A percentile compares a stretch with the other conserved stretches of the same genome.
phyloP scores from a whole-genome alignment of 64 coral and sea anemone species.

The Pocillopora verrucosa region DNA sequence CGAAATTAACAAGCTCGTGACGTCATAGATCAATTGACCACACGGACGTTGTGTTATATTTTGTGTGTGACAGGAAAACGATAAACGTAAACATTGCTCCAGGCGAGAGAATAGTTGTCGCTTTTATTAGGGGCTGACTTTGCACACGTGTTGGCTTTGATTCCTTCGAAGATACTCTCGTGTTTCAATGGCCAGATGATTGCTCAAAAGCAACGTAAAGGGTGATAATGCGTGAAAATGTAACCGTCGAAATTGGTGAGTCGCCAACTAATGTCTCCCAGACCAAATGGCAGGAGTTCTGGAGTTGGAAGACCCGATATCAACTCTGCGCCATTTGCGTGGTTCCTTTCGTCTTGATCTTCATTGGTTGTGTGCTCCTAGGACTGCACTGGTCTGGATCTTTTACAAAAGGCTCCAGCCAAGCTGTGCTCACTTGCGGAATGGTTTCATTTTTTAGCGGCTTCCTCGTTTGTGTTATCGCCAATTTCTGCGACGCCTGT shows the following conservation, averaged over 20 bases:
- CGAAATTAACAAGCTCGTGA: conserved; percentile 16
- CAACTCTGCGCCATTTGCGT: conserved; percentile 21
- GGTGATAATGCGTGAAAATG: not conserved
- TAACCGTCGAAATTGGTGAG: not conserved
- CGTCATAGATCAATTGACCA: not conserved
- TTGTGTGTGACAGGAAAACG: not conserved
- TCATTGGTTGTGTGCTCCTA: conserved; percentile 19
- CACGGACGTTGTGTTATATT: conserved; percentile 15
- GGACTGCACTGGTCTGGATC: conserved; percentile 17
- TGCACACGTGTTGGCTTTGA: not conserved
- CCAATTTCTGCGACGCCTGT: conserved; percentile 38
- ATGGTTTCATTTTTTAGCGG: conserved; percentile 32
- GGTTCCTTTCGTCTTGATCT: conserved; percentile 19
- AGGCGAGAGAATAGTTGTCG: not conserved
- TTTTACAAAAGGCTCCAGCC: not conserved
- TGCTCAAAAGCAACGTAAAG: not conserved
- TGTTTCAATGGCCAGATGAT: not conserved
- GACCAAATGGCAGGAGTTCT: conserved; percentile 8
- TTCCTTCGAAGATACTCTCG: not conserved
- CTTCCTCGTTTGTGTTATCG: conserved; percentile 34
- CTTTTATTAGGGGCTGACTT: not conserved
- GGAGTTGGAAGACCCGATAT: conserved; percentile 8
- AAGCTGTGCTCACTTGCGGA: conserved; percentile 15
- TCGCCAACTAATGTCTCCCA: not conserved
- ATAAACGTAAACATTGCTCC: conserved; percentile 35